Percentiles rank a stretch among this genome's conserved stretches.
phyloP scores from a whole-genome alignment of 2,113 vertebrate genomes.

The Phalacrocorax brasilianus region DNA sequence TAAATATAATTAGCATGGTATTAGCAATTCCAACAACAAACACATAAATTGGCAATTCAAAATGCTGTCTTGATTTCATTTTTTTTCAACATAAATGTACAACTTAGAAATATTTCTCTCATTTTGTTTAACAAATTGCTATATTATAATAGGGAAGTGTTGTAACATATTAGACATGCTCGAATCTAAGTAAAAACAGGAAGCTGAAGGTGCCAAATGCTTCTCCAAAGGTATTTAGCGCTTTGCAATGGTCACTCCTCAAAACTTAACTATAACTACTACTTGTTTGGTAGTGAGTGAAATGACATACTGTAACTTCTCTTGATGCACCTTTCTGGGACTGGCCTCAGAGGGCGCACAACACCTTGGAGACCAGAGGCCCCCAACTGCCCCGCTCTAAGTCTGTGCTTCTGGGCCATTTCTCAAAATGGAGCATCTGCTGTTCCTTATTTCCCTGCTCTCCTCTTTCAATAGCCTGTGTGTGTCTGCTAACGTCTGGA shows the following conservation, averaged over 20 bases:
- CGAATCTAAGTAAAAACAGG: neutral
- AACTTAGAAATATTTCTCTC: neutral
- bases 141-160: neutral
- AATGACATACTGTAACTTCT: neutral
- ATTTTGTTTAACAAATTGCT: neutral
- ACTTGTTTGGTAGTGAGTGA: neutral
- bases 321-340: rapidly evolving
- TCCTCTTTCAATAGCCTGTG: rapidly evolving
- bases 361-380: rapidly evolving
- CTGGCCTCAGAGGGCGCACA: rapidly evolving
- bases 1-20: slow-evolving; percentile 56
- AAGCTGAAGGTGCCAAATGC: neutral
- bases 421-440: neutral
- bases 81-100: neutral
- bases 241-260: neutral
- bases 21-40: slow-evolving; percentile 44
- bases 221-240: neutral
- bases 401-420: neutral
- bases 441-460: neutral
- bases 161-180: neutral
- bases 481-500: rapidly evolving
- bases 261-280: neutral
- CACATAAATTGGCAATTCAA: slow-evolving; percentile 24
- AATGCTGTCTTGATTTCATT: slow-evolving; percentile 8
- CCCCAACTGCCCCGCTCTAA: neutral